Base-by-base conservation (phyloP, 2,797 vertebrate genomes). In the Eospalax fontanierii region DNA sequence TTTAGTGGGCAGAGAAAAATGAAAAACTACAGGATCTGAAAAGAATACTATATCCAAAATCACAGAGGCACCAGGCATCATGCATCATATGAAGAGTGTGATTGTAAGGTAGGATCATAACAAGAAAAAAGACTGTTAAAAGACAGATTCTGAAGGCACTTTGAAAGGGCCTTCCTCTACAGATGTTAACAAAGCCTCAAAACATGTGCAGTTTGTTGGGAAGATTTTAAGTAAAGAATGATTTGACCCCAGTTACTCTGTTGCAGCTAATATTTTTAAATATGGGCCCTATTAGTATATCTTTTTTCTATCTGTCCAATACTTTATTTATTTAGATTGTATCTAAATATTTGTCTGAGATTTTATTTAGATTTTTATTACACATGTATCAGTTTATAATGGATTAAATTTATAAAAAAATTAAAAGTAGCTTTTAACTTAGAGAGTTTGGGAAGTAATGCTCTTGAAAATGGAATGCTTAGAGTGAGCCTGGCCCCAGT, bases 241-340 rank as follows among this genome's bases (percentile, higher is more conserved):
- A 33, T 11, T 1, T 76, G 74, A 81, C 78, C n/a, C 43, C 12
- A 59, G 92, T 90, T 70, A 71, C 66, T 80, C 63, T 95, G 14
- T 87, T 85, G 2, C 28, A 46, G 81, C 38, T 63, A 43, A 57
- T 90, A 46, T 65, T 84, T 88, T 91, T 4, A 89, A 92, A 85
- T 70, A 22, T 83, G 14, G 76, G 6, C 19, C 2, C 35, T 68
- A 4, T 11, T 73, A 54, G 28, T 75, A 35, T 30, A 11, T 70
- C 83, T 92, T 46, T 80, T 46, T 4, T 33, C 18, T 68, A 26
- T 90, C 54, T 87, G 6, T 66, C 66, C 57, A 75, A 16, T 87
- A 68, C 22, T 89, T 83, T 9, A 54, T 89, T 83, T 9, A 54
- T 94, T 79, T 76, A 28, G 88, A 66, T 78, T 81, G 16, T 73